Conservation (phyloP, 2,797 vertebrate genomes). For the Acanthurus lineatus region DNA sequence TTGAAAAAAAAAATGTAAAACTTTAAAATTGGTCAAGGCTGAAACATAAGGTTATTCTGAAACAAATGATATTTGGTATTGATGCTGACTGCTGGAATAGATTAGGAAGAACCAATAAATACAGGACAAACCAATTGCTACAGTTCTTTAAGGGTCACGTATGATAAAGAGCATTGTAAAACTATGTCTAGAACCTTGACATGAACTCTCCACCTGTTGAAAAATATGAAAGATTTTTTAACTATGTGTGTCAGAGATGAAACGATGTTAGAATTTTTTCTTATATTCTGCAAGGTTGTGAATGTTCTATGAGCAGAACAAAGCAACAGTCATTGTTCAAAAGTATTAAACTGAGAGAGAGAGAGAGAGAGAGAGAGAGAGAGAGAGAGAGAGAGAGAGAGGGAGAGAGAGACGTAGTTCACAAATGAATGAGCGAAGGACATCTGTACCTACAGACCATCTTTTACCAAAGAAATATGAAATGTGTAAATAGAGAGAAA, state of each 20-base stretch:
- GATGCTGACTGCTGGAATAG: too few species aligned
- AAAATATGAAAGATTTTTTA: background rate
- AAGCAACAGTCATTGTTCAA: slow-evolving; percentile 6
- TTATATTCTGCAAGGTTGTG: background rate
- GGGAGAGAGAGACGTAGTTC: background rate
- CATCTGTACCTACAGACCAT: slow-evolving; percentile 41
- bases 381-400: background rate
- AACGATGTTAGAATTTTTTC: background rate
- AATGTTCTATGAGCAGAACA: background rate
- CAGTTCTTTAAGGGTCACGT: too few species aligned
- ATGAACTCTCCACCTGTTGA: slow-evolving; percentile 21
- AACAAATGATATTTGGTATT: too few species aligned
- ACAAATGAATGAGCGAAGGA: slow-evolving; percentile 57
- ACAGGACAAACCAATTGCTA: too few species aligned
- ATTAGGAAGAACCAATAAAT: too few species aligned
- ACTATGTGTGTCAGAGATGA: background rate
- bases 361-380: background rate
- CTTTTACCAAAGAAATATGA: slow-evolving; percentile 43
- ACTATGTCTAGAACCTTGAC: background rate
- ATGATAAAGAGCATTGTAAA: slow-evolving; percentile 8
- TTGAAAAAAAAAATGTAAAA: too few species aligned
- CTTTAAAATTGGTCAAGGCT: too few species aligned
- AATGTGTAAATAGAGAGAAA: slow-evolving; percentile 42
- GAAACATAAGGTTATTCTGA: too few species aligned
- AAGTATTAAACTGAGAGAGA: slow-evolving; percentile 5